Conservation (phyloP, 2,113 vertebrate genomes). For the Grammomys dolichurus region DNA sequence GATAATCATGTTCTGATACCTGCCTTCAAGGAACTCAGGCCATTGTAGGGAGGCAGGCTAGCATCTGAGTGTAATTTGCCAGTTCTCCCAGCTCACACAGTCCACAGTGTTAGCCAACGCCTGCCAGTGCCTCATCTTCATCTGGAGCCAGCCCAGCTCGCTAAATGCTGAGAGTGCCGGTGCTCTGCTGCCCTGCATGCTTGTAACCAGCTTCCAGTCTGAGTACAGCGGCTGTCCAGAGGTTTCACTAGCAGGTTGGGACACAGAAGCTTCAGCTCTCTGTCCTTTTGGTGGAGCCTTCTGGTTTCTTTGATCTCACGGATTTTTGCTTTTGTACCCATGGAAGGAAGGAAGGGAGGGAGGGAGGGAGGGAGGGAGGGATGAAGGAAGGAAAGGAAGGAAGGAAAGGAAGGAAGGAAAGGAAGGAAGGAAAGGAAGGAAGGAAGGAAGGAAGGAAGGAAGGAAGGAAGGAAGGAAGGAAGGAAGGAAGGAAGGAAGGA, state of each 20-base stretch:
- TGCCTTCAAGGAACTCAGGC: slow-evolving; percentile 78
- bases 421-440: background rate
- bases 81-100: background rate
- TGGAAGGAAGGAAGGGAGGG: background rate
- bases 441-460: background rate
- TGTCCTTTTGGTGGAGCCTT: background rate
- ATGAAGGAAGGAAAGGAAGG: background rate
- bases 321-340: slow-evolving; percentile 16
- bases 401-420: background rate
- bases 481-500: background rate
- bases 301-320: background rate
- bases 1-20: slow-evolving; percentile 48
- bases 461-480: background rate
- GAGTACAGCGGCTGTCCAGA: background rate
- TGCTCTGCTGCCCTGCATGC: slow-evolving; percentile 1
- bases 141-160: background rate
- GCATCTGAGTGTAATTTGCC: background rate
- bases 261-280: background rate
- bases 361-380: no score
- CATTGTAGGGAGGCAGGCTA: background rate
- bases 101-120: background rate
- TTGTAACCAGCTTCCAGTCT: background rate
- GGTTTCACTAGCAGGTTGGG: background rate
- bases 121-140: slow-evolving; percentile 39
- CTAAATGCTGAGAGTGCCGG: background rate